Conservation (phyloP, 1,140 invertebrate species). For the Macrostomum lignano region DNA sequence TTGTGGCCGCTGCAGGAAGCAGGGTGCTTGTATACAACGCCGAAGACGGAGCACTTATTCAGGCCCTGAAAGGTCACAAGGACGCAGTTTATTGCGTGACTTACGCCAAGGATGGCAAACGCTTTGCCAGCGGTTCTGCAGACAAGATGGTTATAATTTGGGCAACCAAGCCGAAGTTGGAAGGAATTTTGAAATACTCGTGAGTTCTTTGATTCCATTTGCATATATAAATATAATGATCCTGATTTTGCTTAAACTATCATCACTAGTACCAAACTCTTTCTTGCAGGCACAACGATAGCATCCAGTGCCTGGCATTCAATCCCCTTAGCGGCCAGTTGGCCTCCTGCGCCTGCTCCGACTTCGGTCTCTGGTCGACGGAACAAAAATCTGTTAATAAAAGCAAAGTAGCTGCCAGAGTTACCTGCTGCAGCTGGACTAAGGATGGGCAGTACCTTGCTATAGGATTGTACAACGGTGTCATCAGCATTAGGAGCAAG, state of each 20-base stretch:
- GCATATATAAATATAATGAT: conserved; percentile 6
- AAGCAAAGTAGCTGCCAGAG: conserved; percentile 40
- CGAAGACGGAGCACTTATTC: not conserved
- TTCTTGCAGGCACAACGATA: conserved; percentile 53
- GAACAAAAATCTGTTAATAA: conserved; percentile 89
- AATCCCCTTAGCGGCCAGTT: conserved; percentile 68
- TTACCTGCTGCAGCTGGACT: conserved; percentile 78
- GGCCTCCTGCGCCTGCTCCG: conserved; percentile 60
- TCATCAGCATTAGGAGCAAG: conserved; percentile 56
- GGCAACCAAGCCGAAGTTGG: conserved; percentile 64
- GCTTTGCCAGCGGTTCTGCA: conserved; percentile 78
- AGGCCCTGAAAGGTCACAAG: conserved; percentile 37
- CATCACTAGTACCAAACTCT: conserved; percentile 7
- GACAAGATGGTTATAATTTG: conserved; percentile 95
- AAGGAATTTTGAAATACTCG: conserved; percentile 85
- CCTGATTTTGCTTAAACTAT: conserved; percentile 3
- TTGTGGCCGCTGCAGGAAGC: conserved; percentile 69
- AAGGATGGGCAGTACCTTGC: conserved; percentile 70
- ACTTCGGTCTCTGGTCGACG: conserved; percentile 82
- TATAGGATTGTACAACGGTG: conserved; percentile 58
- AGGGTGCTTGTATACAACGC: conserved; percentile 74
- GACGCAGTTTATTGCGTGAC: conserved; percentile 67
- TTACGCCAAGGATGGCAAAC: conserved; percentile 71
- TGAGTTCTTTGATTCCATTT: conserved; percentile 34
- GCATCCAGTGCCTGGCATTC: conserved; percentile 71